These are phyloP conservation scores for Lathamus discolor DNA, from an alignment of 2,113 vertebrate genomes.

Conservation along the genomic window DNA sequence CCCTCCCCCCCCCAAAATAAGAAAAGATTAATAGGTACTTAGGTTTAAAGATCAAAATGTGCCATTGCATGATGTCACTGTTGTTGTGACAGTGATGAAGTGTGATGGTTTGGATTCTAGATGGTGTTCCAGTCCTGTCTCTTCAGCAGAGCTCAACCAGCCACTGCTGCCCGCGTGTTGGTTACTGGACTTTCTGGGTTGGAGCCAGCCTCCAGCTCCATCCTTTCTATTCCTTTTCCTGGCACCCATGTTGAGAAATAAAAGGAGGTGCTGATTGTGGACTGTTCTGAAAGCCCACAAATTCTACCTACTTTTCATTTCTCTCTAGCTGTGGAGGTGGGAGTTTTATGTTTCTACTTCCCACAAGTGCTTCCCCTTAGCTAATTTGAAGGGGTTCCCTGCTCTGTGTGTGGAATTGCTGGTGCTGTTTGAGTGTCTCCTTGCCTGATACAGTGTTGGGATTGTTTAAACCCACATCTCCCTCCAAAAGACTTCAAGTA, in stretches of 20 bases:
- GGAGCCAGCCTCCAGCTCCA: neutral
- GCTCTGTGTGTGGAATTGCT: fast-evolving
- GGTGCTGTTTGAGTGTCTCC: neutral
- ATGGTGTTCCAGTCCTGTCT: neutral
- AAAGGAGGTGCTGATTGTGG: neutral
- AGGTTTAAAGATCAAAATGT: neutral
- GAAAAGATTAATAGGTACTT: conserved; percentile 33
- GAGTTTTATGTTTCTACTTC: neutral
- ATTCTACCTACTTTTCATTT: neutral
- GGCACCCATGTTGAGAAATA: neutral
- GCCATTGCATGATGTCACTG: neutral
- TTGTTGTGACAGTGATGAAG: neutral
- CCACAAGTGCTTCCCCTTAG: neutral
- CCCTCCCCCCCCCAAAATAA: neutral
- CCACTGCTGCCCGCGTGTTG: fast-evolving
- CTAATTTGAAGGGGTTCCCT: neutral
- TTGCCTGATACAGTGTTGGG: neutral
- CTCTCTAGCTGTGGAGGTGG: neutral
- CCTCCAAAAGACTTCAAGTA: neutral
- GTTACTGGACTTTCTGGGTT: neutral
- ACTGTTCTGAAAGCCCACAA: neutral
- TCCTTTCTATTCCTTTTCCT: neutral
- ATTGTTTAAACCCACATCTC: neutral
- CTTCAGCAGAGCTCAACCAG: neutral
- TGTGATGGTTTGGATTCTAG: neutral